Base-by-base conservation (phyloP, 2,797 vertebrate species). In the Sparus aurata region DNA sequence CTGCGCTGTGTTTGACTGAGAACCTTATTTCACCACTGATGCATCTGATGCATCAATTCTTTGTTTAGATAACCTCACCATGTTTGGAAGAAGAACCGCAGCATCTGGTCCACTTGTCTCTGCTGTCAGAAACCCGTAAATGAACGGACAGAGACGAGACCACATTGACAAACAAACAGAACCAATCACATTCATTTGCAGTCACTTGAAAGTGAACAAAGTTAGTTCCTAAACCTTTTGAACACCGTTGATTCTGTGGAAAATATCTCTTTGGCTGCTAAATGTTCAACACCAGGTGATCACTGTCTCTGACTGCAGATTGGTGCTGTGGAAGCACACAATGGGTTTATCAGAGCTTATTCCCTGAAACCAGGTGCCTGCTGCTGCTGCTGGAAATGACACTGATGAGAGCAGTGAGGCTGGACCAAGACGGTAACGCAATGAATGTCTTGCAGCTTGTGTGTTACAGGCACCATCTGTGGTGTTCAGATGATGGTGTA, bases 61-160 rank as follows among this genome's bases (percentile, higher is more conserved):
- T 58, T 87, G 81, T 91, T 90, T 82, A 69, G 73, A 77, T 80
- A 79, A 76, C 38, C 18, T 84, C 81, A 58, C n/a, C 45, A 12
- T 71, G 65, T 76, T 86, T 86, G 82, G 71, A 86, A 58, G 57
- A 60, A 62, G 58, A 77, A 22, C 17, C 0, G n/a, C 46, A 63
- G 75, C 76, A 88, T 86, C 75, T 85, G 85, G 61, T 64, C 59
- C 3, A 68, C 64, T 20, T 10, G 43, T 65, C 43, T 69, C 58
- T 17, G 47, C 50, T 59, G 55, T 75, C 53, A 49, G 58, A 75
- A 69, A 52, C 10, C 64, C 52, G 22, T 7, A 59, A 43, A 60
- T 47, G 15, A 75, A 46, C 6, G 4, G 30, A 65, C 5, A 17
- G 50, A 61, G 60, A 82, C 12, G 27, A 34, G 49, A 76, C 41